A percentile compares a stretch with the other conserved stretches of the same genome.
These are phyloP conservation scores for Rhingia campestris DNA, from an alignment of 2,888 invertebrate genomes.

Conservation along the genomic window DNA sequence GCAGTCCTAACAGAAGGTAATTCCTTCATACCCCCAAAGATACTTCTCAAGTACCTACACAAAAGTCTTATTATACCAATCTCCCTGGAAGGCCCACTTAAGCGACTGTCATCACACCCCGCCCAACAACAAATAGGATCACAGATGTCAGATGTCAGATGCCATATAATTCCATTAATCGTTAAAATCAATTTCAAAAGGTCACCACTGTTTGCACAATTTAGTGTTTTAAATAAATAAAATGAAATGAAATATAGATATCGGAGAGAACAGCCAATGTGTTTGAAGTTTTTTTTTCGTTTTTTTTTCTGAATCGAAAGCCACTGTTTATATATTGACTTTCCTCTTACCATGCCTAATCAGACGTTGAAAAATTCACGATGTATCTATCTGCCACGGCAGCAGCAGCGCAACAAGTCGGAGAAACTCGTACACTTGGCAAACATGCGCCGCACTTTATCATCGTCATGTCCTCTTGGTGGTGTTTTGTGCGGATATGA, in stretches of 20 bases:
- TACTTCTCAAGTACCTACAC: background rate
- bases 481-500: too few species aligned
- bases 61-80: too few species aligned
- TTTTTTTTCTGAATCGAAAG: constrained; percentile 3
- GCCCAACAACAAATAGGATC: background rate
- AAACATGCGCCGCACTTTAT: constrained; percentile 31
- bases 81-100: too few species aligned
- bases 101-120: too few species aligned
- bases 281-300: background rate
- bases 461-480: constrained; percentile 3
- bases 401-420: constrained; percentile 43
- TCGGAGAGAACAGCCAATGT: background rate
- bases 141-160: constrained; percentile 2
- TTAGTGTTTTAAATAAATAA: background rate
- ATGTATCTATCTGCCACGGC: constrained; percentile 4
- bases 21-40: background rate
- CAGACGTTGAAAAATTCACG: constrained; percentile 13
- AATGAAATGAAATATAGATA: background rate
- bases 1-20: background rate
- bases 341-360: constrained; percentile 11
- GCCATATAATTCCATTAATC: background rate
- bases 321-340: constrained; percentile 12
- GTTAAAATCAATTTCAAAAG: background rate
- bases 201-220: constrained; percentile 3
- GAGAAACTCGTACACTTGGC: background rate